Conservation (phyloP, 2,113 vertebrate species). For the Numenius arquata region DNA sequence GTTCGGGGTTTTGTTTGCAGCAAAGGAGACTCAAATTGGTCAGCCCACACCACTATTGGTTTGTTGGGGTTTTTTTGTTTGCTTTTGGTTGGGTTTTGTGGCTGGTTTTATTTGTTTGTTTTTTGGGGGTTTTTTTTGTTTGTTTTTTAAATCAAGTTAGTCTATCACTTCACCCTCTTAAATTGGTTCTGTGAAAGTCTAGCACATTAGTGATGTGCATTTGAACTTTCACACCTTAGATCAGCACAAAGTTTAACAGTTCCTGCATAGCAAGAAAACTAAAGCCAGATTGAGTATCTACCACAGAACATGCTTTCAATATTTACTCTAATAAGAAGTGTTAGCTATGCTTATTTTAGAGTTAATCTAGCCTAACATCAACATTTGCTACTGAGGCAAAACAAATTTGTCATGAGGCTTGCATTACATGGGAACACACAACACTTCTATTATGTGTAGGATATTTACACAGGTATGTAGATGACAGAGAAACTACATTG, state of each 20-base stretch:
- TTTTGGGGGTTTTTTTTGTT: not conserved
- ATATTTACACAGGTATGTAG: not conserved
- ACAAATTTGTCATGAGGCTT: not conserved
- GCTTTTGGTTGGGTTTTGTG: not conserved
- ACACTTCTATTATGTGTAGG: not conserved
- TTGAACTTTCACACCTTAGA: not conserved
- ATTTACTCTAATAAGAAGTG: not conserved
- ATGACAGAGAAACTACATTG: not conserved
- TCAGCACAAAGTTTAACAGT: not conserved
- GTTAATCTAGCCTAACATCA: not conserved
- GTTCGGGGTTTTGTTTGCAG: not conserved
- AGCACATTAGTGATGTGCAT: not conserved
- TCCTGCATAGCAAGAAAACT: not conserved
- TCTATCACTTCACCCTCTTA: not conserved
- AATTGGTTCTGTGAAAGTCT: not conserved
- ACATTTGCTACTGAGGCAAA: not conserved
- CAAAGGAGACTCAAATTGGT: not conserved
- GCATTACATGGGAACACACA: not conserved
- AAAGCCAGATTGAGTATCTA: not conserved
- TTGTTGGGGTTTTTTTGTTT: not conserved
- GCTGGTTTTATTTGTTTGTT: not conserved
- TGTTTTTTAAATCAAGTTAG: not conserved
- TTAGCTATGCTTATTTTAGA: not conserved
- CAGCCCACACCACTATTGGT: not conserved
- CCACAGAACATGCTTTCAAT: not conserved